phyloP scores from a whole-genome alignment of 1,140 invertebrate species.

The Orchestia grillus region DNA sequence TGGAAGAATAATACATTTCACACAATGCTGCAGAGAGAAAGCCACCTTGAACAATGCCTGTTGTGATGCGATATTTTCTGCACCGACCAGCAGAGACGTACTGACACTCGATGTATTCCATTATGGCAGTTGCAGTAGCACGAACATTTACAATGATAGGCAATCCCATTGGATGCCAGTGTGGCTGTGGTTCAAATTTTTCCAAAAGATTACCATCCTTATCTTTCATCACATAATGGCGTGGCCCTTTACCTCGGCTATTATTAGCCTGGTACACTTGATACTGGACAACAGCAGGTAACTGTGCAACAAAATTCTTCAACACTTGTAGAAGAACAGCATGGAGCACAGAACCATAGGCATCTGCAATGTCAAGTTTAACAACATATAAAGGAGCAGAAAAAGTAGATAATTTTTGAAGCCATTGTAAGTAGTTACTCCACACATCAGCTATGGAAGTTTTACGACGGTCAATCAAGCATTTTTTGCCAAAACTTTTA shows the following conservation, averaged over 20 bases:
- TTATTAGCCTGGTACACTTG: neutral
- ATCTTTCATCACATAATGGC: neutral
- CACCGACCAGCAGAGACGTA: neutral
- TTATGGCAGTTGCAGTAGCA: neutral
- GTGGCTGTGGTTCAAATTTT: neutral
- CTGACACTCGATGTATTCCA: neutral
- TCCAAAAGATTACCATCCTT: neutral
- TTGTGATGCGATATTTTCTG: neutral
- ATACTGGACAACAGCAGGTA: neutral
- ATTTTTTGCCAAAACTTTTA: neutral
- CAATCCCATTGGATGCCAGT: neutral
- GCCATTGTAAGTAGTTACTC: neutral
- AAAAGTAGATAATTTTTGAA: neutral
- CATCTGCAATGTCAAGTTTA: constrained; percentile 17
- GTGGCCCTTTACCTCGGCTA: neutral
- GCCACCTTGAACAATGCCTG: constrained; percentile 25
- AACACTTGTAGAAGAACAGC: neutral
- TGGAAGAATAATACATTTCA: neutral
- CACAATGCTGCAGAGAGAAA: neutral
- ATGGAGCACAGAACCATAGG: constrained; percentile 10
- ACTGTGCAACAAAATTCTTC: neutral
- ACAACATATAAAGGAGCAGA: neutral
- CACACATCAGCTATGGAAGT: neutral
- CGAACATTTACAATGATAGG: neutral
- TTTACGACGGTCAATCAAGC: neutral